Percentiles rank a stretch among this genome's conserved stretches.
Evolutionary conservation across 2,797 vertebrate genomes (phyloP).

Genomic region (Ataeniobius toweri): DNA sequence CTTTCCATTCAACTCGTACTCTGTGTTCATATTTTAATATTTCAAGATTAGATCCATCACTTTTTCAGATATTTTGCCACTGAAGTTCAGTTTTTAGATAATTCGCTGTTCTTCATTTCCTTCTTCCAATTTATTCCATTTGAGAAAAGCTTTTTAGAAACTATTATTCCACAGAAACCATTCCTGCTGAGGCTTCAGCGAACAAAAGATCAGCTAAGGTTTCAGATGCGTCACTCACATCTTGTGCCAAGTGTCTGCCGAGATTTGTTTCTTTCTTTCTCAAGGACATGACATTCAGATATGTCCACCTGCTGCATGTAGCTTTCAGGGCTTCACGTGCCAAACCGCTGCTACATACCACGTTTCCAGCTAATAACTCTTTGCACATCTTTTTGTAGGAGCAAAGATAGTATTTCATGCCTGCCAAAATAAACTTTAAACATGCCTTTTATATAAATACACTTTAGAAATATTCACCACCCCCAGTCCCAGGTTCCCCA

Average conservation of each 20-base stretch:
- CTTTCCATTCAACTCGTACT: neutral
- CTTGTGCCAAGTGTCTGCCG: neutral
- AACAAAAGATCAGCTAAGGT: neutral
- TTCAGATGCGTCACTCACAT: neutral
- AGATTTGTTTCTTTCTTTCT: neutral
- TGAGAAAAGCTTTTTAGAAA: neutral
- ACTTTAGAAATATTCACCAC: neutral
- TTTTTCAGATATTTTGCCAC: neutral
- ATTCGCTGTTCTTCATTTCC: neutral
- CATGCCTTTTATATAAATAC: neutral
- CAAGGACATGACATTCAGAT: constrained; percentile 6
- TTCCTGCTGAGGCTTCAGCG: neutral
- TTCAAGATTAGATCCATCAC: neutral
- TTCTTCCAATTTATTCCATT: neutral
- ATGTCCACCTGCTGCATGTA: neutral
- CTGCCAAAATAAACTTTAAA: neutral
- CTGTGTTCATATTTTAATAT: neutral
- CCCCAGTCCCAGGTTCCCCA: too few relatives aligned
- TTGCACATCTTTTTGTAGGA: neutral
- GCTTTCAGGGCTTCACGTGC: neutral
- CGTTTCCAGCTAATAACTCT: neutral
- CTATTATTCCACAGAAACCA: too few relatives aligned
- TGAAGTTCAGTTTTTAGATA: neutral
- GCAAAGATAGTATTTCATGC: neutral
- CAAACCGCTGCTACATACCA: neutral